Evolutionary conservation across 1,140 invertebrate genomes (phyloP).

Genomic region (Pseudomyrmex flavicornis): DNA sequence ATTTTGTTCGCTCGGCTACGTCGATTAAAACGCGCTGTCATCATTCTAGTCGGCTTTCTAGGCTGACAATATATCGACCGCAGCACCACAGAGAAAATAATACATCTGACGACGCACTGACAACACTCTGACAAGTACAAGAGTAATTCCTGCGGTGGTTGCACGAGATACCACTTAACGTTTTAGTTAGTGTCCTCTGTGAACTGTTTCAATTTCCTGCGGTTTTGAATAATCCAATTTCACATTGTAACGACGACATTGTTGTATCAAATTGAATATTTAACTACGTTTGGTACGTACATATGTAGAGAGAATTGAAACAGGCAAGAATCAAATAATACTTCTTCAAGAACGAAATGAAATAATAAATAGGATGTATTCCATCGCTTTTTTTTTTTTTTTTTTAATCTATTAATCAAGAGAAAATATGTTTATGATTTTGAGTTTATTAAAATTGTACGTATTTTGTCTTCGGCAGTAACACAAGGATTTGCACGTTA

Average conservation of each 20-base stretch:
- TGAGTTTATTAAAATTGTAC: not conserved
- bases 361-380: too few relatives aligned
- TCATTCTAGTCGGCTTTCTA: not conserved
- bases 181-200: not conserved
- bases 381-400: too few relatives aligned
- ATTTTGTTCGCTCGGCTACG: conserved; percentile 45
- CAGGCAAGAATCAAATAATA: too few relatives aligned
- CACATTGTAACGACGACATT: not conserved
- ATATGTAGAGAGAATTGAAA: not conserved
- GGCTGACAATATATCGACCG: conserved; percentile 27
- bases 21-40: conserved; percentile 42
- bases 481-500: not conserved
- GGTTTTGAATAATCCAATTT: conserved; percentile 17
- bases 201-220: conserved; percentile 7
- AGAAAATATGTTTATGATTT: not conserved
- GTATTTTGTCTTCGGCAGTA: not conserved
- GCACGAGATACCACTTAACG: not conserved
- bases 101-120: conserved; percentile 27
- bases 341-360: too few relatives aligned
- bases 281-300: too few relatives aligned
- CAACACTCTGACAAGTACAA: conserved; percentile 15
- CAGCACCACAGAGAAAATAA: conserved; percentile 26
- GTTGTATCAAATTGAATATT: not conserved
- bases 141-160: not conserved
- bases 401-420: not conserved